A percentile compares a stretch with the other conserved stretches of the same genome.
Conservation (phyloP, 2,797 vertebrate genomes). For the Limosa lapponica region DNA sequence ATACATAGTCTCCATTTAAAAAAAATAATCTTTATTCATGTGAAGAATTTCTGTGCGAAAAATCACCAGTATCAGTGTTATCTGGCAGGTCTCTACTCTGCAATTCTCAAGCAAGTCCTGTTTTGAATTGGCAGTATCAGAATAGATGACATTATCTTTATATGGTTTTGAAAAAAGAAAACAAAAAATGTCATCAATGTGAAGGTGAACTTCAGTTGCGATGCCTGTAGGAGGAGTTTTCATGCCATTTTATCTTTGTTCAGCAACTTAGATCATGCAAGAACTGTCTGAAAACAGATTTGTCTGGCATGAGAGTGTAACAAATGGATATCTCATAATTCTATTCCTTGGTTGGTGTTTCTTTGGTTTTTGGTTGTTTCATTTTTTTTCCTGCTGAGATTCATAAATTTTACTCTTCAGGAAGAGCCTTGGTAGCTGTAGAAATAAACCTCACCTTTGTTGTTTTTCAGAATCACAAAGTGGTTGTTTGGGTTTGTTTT, state of each 20-base stretch:
- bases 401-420: neutral
- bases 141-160: conserved; percentile 64
- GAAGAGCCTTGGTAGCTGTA: neutral
- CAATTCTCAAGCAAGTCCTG: conserved; percentile 48
- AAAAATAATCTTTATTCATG: conserved; percentile 61
- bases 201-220: conserved; percentile 67
- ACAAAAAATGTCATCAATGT: conserved; percentile 41
- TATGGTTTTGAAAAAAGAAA: conserved; percentile 45
- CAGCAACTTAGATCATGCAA: conserved; percentile 38
- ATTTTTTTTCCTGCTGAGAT: neutral
- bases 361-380: neutral
- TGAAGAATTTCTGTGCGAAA: conserved; percentile 42
- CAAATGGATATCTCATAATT: conserved; percentile 28
- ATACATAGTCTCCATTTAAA: neutral
- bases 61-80: conserved; percentile 48
- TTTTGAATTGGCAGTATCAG: conserved; percentile 65
- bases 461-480: neutral
- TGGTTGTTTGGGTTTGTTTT: too few relatives aligned
- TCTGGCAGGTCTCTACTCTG: conserved; percentile 62
- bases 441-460: neutral
- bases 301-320: conserved; percentile 8
- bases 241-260: conserved; percentile 65
- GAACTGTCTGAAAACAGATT: conserved; percentile 33
- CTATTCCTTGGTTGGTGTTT: neutral
- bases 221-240: conserved; percentile 63